Conservation (phyloP, 2,888 invertebrate genomes). For the Tethea ocularis region DNA sequence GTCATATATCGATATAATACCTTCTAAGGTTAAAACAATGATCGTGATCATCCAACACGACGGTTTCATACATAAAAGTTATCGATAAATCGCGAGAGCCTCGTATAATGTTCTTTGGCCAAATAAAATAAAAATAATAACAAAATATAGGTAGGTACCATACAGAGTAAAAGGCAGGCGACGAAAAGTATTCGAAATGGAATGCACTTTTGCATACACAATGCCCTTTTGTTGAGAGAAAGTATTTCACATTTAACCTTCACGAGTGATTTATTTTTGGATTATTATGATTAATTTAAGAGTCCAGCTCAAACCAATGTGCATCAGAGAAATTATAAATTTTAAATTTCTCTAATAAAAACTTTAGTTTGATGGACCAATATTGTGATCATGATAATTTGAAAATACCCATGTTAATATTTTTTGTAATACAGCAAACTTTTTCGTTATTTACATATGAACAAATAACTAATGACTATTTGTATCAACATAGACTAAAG, state of each 20-base stretch:
- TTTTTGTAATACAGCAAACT: conserved; percentile 25
- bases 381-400: neutral
- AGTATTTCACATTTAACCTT: conserved; percentile 81
- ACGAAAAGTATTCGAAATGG: conserved; percentile 78
- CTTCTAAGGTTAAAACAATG: conserved; percentile 48
- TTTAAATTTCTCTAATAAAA: too few relatives aligned
- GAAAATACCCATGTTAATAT: conserved; percentile 8
- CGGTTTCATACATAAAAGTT: conserved; percentile 68
- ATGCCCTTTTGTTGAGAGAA: conserved; percentile 82
- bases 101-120: conserved; percentile 57
- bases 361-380: too few relatives aligned
- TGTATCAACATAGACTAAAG: conserved; percentile 25
- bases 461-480: conserved; percentile 10
- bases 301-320: conserved; percentile 51
- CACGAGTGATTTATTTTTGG: conserved; percentile 78
- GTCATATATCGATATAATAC: neutral
- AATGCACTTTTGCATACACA: conserved; percentile 82
- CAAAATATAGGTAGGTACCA: too few relatives aligned
- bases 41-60: conserved; percentile 78
- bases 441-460: conserved; percentile 15
- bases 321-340: neutral
- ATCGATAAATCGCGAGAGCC: conserved; percentile 70
- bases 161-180: conserved; percentile 66
- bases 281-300: conserved; percentile 70
- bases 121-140: conserved; percentile 60